phyloP scores from a whole-genome alignment of 2,888 invertebrate genomes.

The Lasioglossum villosulum region DNA sequence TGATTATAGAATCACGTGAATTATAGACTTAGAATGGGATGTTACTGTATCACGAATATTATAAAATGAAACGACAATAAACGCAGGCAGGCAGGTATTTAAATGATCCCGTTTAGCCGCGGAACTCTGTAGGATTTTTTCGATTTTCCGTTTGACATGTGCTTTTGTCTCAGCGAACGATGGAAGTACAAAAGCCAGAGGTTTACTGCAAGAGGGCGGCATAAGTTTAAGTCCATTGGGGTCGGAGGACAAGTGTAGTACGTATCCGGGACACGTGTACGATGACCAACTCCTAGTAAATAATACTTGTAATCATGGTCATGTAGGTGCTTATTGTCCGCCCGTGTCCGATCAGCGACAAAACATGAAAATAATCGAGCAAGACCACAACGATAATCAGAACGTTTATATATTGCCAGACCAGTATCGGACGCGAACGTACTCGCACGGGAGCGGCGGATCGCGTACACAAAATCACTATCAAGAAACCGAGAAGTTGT shows the following conservation, averaged over 20 bases:
- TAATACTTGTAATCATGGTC: constrained; percentile 70
- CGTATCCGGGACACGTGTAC: constrained; percentile 66
- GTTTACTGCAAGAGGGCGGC: constrained; percentile 78
- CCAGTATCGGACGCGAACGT: constrained; percentile 80
- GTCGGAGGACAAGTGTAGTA: constrained; percentile 75
- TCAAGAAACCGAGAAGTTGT: constrained; percentile 74
- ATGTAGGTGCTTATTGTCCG: constrained; percentile 64
- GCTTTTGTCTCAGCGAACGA: constrained; percentile 63
- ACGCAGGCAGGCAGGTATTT: background rate
- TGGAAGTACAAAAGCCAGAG: constrained; percentile 68
- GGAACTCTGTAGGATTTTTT: background rate
- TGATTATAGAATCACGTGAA: no score
- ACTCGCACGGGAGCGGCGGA: constrained; percentile 81
- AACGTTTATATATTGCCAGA: constrained; percentile 82
- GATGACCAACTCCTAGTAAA: constrained; percentile 65
- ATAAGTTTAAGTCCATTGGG: constrained; percentile 79
- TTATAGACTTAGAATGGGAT: no score
- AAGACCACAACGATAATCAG: constrained; percentile 81
- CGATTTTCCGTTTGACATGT: background rate
- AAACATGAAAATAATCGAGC: constrained; percentile 75
- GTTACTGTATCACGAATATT: background rate
- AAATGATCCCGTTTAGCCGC: background rate
- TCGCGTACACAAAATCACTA: constrained; percentile 73
- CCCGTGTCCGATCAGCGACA: constrained; percentile 73
- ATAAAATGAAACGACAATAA: background rate